Base-by-base conservation (phyloP, 1,140 invertebrate species). In the Dendrolimus punctatus region DNA sequence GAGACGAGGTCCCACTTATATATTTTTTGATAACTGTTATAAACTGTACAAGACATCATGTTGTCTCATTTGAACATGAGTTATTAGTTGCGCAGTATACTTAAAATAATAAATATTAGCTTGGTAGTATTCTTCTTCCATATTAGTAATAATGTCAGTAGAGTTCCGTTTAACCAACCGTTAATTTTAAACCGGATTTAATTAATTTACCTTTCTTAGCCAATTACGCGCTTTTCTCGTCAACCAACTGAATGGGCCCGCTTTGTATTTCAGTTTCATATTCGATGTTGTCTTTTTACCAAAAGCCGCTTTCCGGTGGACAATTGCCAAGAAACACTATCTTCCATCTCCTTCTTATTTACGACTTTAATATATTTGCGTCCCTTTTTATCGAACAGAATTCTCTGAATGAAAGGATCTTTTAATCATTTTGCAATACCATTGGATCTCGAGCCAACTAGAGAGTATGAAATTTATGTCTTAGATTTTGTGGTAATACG, bases 361-460 rank as follows among this genome's bases (percentile, higher is more conserved):
- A 10, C 47, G 8, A 8, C 6, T 39, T 5, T 46, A 40, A 37
- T 10, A 40, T 79, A 75, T 71, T 0, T 66, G 46, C 53, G 53
- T 83, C 73, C 62, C 73, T 23, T 6, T 60, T 50, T 62, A 49
- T 51, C 58, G 51, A 57, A 58, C 61, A 65, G 70, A 76, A 80
- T 82, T 76, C 80, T 63, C 71, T 85, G 78, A 85, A 85, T 85
- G 82, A 80, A 83, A 76, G 65, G 66, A 59, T 60, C 62, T 76
- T 71, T 77, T 74, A 38, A 57, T 78, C 72, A 63, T 77, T 78
- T 85, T 85, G 82, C 66, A 72, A 82, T 83, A 68, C 82, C 73
- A 53, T 55, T 63, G 68, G 59, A 66, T 62, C 64, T 68, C 51
- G 63, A 68, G 75, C 76, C 76, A 79, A 80, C 71, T 83, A 76